Evolutionary conservation across 2,888 invertebrate genomes (phyloP).

Genomic region (Scaptomyza polygonia): DNA sequence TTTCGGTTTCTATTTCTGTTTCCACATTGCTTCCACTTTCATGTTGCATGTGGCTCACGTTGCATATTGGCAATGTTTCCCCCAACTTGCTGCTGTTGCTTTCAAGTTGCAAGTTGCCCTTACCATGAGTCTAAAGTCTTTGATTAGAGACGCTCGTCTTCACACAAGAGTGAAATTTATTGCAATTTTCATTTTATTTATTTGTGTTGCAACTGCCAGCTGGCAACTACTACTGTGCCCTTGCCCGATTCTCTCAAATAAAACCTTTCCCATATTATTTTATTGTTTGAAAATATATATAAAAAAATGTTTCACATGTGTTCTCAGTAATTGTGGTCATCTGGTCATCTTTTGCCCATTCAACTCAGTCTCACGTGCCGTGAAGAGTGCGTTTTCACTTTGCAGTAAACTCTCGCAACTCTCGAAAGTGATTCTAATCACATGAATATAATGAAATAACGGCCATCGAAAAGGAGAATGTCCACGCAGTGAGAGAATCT

Average conservation of each 20-base stretch:
- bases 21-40: slow-evolving; percentile 65
- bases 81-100: slow-evolving; percentile 31
- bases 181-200: slow-evolving; percentile 76
- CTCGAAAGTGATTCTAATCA: slow-evolving; percentile 75
- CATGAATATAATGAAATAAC: slow-evolving; percentile 69
- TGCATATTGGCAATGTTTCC: slow-evolving; percentile 68
- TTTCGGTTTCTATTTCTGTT: slow-evolving; percentile 40
- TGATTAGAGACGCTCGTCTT: slow-evolving; percentile 73
- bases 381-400: slow-evolving; percentile 75
- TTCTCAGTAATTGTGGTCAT: slow-evolving; percentile 37
- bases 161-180: slow-evolving; percentile 77
- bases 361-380: slow-evolving; percentile 68
- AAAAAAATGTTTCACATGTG: slow-evolving; percentile 50
- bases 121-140: slow-evolving; percentile 50
- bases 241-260: slow-evolving; percentile 33
- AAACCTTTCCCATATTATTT: slow-evolving; percentile 64
- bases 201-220: slow-evolving; percentile 29
- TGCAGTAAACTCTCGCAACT: slow-evolving; percentile 35
- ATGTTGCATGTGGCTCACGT: slow-evolving; percentile 75
- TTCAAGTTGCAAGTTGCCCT: slow-evolving; percentile 55
- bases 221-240: slow-evolving; percentile 2
- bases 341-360: slow-evolving; percentile 20
- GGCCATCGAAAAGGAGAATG: slow-evolving; percentile 60
- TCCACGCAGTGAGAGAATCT: slow-evolving; percentile 41
- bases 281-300: slow-evolving; percentile 56